Evolutionary conservation across 2,113 vertebrate genomes (phyloP), one percentile per base, ranked within the genome.

Genomic region (Mobula birostris): DNA sequence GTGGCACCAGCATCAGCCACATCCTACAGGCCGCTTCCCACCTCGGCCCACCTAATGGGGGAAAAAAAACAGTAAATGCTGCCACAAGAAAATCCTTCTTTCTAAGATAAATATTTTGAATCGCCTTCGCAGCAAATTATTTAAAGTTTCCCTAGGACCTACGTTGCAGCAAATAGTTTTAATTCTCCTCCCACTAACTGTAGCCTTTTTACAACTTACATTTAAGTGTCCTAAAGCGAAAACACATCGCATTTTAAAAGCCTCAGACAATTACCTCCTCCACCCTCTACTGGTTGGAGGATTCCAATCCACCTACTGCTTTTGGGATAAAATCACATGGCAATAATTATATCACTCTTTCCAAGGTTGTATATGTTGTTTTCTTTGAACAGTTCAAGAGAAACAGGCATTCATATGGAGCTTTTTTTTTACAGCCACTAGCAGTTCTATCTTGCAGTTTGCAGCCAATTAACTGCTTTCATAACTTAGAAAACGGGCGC

Each of bases 201-300:
- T 90, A 66, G 29, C 61, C 29, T 19, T 32, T 27, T 8, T 66
- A 15, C 85, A 19, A 63, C 85, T 90, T 32, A 90, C 32, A 90
- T 66, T 66, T 66, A 90, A 90, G n/a, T 36, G 29, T 15, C 27
- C 58, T 29, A 90, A 32, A 66, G 85, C 15, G n/a, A n/a, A n/a
- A 32, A 15, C 61, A 66, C 85, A 15, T 6, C 4, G 29, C 61
- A 90, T 32, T n/a, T 19, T 66, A 32, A 19, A 29, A 66, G 63
- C 85, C 63, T 90, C 85, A 66, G 85, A 66, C 29, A 32, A 15
- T 90, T 90, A 66, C 7, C 85, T 7, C 29, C 77, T 9, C 77
- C 7, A 15, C 85, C 85, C 85, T n/a, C 85, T 90, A 32, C 85
- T 68, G 85, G 61, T 61, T 68, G 85, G 85, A 90, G 85, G 85